A percentile compares a stretch with the other conserved stretches of the same genome.
phyloP scores from a whole-genome alignment of 2,797 vertebrate species.

The Hafferia zeledoni region DNA sequence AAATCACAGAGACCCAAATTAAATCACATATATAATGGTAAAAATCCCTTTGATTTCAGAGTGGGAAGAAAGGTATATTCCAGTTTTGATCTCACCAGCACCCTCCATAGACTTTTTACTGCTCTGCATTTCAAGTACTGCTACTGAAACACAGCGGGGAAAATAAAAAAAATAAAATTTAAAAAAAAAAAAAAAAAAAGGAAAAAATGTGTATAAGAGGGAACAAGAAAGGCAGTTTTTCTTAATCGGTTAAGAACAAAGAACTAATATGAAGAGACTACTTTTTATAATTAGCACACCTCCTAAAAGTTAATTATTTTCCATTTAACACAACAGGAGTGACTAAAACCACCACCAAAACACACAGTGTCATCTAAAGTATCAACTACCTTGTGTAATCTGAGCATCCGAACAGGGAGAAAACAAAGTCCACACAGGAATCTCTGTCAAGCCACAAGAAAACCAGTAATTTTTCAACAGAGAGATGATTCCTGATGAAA shows the following conservation, averaged over 20 bases:
- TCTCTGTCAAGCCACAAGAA: neutral
- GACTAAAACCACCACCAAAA: neutral
- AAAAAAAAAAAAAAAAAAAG: neutral
- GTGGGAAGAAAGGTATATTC: neutral
- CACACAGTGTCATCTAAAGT: neutral
- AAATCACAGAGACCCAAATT: neutral
- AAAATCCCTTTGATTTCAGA: neutral
- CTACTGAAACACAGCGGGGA: neutral
- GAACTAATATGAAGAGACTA: neutral
- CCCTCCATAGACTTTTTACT: neutral
- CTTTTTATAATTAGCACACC: neutral
- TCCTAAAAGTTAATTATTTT: constrained; percentile 19
- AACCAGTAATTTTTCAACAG: neutral
- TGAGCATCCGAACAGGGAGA: neutral
- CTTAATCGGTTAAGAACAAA: neutral
- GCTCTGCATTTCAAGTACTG: neutral
- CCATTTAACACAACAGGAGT: neutral
- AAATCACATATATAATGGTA: neutral
- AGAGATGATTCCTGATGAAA: neutral
- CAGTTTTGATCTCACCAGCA: neutral
- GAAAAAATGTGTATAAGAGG: neutral
- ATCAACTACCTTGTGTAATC: neutral
- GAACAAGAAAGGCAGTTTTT: neutral
- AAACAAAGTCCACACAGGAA: fast-evolving
- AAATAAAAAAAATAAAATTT: too few species aligned